Evolutionary conservation across 2,797 vertebrate genomes (phyloP).

Genomic region (Melanotaenia parkinsoni): DNA sequence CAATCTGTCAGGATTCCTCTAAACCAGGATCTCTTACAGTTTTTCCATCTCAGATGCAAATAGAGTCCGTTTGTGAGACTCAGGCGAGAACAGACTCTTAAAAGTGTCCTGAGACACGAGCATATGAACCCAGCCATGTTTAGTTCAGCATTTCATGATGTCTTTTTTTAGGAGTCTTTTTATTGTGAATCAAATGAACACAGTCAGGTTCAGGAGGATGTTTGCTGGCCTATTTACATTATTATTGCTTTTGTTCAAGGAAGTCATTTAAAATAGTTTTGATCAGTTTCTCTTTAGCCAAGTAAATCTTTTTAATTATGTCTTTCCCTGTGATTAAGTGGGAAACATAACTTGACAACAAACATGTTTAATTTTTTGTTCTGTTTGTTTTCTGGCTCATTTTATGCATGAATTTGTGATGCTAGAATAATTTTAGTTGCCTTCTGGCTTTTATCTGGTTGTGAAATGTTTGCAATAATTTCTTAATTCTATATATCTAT

Average conservation of each 20-base stretch:
- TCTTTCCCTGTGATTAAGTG: neutral
- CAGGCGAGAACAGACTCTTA: neutral
- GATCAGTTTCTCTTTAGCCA: neutral
- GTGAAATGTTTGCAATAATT: neutral
- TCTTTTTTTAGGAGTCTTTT: neutral
- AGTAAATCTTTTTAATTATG: neutral
- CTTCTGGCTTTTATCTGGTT: neutral
- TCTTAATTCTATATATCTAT: neutral
- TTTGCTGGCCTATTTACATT: neutral
- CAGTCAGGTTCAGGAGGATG: neutral
- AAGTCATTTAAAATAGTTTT: neutral
- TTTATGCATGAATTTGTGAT: neutral
- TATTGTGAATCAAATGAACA: neutral
- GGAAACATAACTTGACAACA: neutral
- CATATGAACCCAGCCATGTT: neutral
- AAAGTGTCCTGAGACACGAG: constrained; percentile 9
- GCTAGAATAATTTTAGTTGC: too few species aligned
- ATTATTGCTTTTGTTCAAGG: neutral
- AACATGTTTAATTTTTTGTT: too few species aligned
- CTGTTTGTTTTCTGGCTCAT: neutral
- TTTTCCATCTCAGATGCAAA: constrained; percentile 45
- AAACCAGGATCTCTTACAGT: constrained; percentile 41
- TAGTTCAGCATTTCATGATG: neutral
- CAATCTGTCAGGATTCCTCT: constrained; percentile 76
- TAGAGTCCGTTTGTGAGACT: constrained; percentile 7